Evolutionary conservation across 2,888 invertebrate species (phyloP), one percentile per base, ranked within the genome.

Genomic region (Sarcophaga subvicina): DNA sequence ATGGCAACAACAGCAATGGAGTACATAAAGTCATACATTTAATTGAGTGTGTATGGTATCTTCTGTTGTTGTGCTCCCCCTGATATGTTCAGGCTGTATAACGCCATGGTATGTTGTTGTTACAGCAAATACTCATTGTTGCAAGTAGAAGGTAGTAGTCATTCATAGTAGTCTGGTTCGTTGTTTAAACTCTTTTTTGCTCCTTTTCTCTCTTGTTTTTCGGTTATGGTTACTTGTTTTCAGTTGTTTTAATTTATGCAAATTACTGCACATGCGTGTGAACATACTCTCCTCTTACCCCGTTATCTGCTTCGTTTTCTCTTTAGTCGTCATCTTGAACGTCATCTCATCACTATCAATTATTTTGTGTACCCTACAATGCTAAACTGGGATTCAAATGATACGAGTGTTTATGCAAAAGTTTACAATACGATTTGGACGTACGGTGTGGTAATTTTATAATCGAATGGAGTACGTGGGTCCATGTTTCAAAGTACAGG

Each of bases 221-320:
- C 47, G 20, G 12, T 75, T 77, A 71, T 80, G 60, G 69, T 80
- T 83, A 62, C 77, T 81, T 47, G 78, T 78, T 62, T 54, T 54
- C 54, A 60, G 45, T 49, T 70, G 64, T 80, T 75, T 87, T 88
- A 89, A 89, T 89, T 88, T 87, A 89, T 89, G 89, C 87, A 89
- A 89, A 89, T 89, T 89, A 86, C 87, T 83, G 85, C 89, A 87
- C 89, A 89, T 89, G 89, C 89, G 88, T 89, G 89, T 80, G 89
- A 89, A 89, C 89, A 88, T 80, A 87, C 81, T 73, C 81, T 71
- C 85, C 70, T 69, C 73, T 78, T 69, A 14, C 66, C 37, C 49
- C 60, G 47, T 59, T 14, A 3, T 62, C n/a, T 62, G 45, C 5
- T 37, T 73, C 20, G 72, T 73, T 37, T 37, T 37, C 37, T 37